Evolutionary conservation across 2,888 invertebrate genomes (phyloP), one percentile per base, ranked within the genome.

Genomic region (Amiota mariae): DNA sequence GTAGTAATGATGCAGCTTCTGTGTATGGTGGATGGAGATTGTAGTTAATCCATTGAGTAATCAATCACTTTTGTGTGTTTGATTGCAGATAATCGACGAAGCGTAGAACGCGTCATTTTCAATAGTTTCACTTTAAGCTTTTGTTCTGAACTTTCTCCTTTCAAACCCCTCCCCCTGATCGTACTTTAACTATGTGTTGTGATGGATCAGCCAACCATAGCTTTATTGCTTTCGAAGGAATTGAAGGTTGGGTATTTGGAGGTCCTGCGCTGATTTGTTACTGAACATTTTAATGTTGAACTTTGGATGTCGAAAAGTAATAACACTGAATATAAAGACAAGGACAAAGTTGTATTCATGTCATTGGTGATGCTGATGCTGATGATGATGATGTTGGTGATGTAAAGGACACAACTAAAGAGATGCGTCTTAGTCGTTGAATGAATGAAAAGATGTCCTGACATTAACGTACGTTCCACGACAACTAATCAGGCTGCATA

Each of bases 81-180:
- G 85, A 83, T 79, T 82, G 77, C 78, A 82, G 84, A 80, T 83
- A 83, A 85, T 81, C 82, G 85, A 80, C 73, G 81, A 80, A 36
- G 36, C 36, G 36, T 36, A 36, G 36, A 84, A 81, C 13, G 51
- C 54, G 24, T 20, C 47, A 49, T 54, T 68, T 68, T 68, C 54
- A 68, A 68, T 68, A 68, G 67, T 68, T 36, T 36, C 36, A 36
- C 36, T 36, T 36, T 68, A 15, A 18, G 67, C 67, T 51, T 54
- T 68, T 51, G 67, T 68, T 68, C 54, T 48, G n/a, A 15, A 13
- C 36, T 46, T 49, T 18, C 10, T 10, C 18, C 48, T 3, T 46
- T 59, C 18, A 15, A 57, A 59, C 18, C 18, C 20, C 59, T 20
- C 20, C 18, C 18, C 20, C 15, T 0, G 56, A 13, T 56, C 10